phyloP scores from a whole-genome alignment of 2,113 vertebrate genomes.

The Salvelinus sp. region DNA sequence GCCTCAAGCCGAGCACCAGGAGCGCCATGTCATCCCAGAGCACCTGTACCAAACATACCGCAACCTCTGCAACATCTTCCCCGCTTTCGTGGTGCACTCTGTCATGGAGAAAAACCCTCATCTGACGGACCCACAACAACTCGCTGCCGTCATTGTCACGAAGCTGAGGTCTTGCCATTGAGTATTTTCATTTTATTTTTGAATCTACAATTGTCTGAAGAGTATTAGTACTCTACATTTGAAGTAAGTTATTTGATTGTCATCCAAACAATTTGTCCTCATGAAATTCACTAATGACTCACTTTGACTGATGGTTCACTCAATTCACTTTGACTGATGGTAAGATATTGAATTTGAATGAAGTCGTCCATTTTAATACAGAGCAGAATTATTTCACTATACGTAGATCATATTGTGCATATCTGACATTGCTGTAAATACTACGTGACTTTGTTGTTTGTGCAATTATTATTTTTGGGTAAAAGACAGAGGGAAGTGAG shows the following conservation, averaged over 20 bases:
- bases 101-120: conserved; percentile 99
- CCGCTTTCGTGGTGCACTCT: conserved; percentile 89
- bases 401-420: conserved; percentile 63
- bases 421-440: conserved; percentile 74
- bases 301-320: too few species aligned
- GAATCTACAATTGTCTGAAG: not conserved
- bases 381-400: conserved; percentile 33
- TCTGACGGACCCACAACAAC: conserved; percentile 93
- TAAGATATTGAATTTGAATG: too few species aligned
- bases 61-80: conserved; percentile 99
- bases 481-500: conserved; percentile 59
- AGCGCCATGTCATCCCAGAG: conserved; percentile 89
- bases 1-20: conserved; percentile 79
- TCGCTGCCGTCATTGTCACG: conserved; percentile 94
- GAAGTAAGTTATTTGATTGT: not conserved
- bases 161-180: conserved; percentile 90
- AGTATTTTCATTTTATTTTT: conserved; percentile 17
- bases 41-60: conserved; percentile 97
- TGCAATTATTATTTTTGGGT: conserved; percentile 25
- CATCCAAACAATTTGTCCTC: conserved; percentile 17
- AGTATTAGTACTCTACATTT: not conserved
- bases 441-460: conserved; percentile 56
- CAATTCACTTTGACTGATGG: too few species aligned
- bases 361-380: conserved; percentile 17
- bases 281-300: conserved; percentile 7